A percentile compares a stretch with the other conserved stretches of the same genome.
These are phyloP conservation scores for Anoplius nigerrimus DNA, from an alignment of 2,888 invertebrate species.

Conservation along the genomic window DNA sequence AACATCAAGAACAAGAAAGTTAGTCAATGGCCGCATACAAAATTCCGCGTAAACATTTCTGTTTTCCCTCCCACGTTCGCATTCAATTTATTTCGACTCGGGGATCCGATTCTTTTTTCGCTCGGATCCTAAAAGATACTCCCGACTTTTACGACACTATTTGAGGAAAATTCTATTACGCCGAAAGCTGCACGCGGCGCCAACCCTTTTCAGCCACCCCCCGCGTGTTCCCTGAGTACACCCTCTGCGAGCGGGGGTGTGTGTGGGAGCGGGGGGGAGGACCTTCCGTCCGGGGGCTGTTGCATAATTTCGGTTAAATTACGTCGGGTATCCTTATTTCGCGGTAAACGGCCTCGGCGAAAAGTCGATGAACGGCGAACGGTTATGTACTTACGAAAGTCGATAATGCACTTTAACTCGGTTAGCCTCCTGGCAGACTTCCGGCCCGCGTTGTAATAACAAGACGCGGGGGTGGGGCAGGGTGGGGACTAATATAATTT, in stretches of 20 bases:
- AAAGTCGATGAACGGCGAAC: not conserved
- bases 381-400: conserved; percentile 13
- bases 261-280: not conserved
- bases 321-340: not conserved
- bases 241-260: too few relatives aligned
- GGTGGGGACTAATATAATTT: not conserved
- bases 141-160: conserved; percentile 37
- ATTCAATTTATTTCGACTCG: too few relatives aligned
- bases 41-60: too few relatives aligned
- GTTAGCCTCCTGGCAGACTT: not conserved
- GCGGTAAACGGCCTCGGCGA: not conserved
- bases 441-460: conserved; percentile 2
- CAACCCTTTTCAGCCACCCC: conserved; percentile 9
- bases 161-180: conserved; percentile 34
- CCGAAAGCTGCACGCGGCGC: conserved; percentile 14
- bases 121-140: conserved; percentile 26
- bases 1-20: too few relatives aligned
- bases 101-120: too few relatives aligned
- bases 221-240: too few relatives aligned
- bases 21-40: too few relatives aligned
- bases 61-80: too few relatives aligned
- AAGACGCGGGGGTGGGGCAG: not conserved
- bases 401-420: conserved; percentile 5
- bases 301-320: conserved; percentile 22
- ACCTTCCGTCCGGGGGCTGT: too few relatives aligned